These are phyloP conservation scores for Aricia agestis DNA, from an alignment of 1,140 invertebrate species.

Conservation along the genomic window DNA sequence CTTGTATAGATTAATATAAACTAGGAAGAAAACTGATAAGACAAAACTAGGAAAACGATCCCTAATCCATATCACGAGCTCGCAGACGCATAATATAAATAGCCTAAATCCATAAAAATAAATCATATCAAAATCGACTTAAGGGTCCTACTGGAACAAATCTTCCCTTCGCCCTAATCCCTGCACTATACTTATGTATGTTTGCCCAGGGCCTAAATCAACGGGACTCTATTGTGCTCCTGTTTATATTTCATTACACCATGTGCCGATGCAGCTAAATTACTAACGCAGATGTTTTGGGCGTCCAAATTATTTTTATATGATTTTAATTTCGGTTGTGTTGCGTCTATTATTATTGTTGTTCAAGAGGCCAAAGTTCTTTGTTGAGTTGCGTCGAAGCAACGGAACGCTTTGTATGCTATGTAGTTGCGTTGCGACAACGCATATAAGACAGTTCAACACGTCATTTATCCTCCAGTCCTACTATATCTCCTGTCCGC, in stretches of 20 bases:
- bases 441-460: too few relatives aligned
- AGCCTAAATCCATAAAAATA: not conserved
- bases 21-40: not conserved
- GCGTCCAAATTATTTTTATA: not conserved
- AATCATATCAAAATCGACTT: not conserved
- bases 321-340: not conserved
- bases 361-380: too few relatives aligned
- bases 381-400: too few relatives aligned
- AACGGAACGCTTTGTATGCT: too few relatives aligned
- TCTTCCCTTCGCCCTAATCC: slow-evolving; percentile 8
- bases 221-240: slow-evolving; percentile 27
- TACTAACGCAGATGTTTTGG: not conserved
- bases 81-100: not conserved
- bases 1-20: too few relatives aligned
- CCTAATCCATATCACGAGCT: not conserved
- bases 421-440: too few relatives aligned
- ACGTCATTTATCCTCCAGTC: too few relatives aligned
- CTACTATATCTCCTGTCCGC: too few relatives aligned
- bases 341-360: not conserved
- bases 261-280: slow-evolving; percentile 32
- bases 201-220: slow-evolving; percentile 41
- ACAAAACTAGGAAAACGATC: not conserved
- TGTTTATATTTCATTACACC: slow-evolving; percentile 55
- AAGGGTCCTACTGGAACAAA: not conserved
- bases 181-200: slow-evolving; percentile 31